These are phyloP conservation scores for Acronicta aceris DNA, from an alignment of 2,888 invertebrate genomes.

Conservation along the genomic window DNA sequence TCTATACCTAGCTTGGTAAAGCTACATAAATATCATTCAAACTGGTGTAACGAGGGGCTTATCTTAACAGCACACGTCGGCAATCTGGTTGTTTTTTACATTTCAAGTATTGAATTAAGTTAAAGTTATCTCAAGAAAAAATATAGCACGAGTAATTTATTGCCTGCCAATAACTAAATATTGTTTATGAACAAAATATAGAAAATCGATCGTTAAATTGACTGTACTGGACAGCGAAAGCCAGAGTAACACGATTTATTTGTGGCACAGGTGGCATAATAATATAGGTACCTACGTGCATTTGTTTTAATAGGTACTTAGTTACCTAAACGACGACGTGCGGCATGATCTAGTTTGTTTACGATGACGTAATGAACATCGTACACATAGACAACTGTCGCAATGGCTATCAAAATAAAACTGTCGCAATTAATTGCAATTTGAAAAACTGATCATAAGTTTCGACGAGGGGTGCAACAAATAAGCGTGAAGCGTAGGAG, in stretches of 20 bases:
- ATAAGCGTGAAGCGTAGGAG: too few relatives aligned
- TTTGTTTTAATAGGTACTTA: constrained; percentile 23
- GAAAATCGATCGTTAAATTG: too few relatives aligned
- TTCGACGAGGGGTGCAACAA: neutral
- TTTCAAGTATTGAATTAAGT: neutral
- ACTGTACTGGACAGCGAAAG: neutral
- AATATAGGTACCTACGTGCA: constrained; percentile 28
- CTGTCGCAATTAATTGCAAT: neutral
- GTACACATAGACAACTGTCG: constrained; percentile 4
- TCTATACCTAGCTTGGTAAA: constrained; percentile 11
- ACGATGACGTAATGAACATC: constrained; percentile 22
- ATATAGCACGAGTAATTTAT: too few relatives aligned
- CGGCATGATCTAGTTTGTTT: constrained; percentile 25
- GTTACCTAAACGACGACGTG: constrained; percentile 23
- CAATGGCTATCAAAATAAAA: constrained; percentile 2
- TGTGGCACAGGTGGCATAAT: constrained; percentile 21
- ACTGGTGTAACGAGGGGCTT: neutral
- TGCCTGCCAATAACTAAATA: too few relatives aligned
- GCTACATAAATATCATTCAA: neutral
- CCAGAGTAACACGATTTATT: constrained; percentile 10
- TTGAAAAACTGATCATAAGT: neutral
- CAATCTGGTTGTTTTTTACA: neutral
- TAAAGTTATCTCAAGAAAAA: too few relatives aligned
- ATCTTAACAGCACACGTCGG: neutral
- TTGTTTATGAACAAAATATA: too few relatives aligned